Base-by-base conservation (phyloP, 1,140 invertebrate species). In the Pentalonia nigronervosa region DNA sequence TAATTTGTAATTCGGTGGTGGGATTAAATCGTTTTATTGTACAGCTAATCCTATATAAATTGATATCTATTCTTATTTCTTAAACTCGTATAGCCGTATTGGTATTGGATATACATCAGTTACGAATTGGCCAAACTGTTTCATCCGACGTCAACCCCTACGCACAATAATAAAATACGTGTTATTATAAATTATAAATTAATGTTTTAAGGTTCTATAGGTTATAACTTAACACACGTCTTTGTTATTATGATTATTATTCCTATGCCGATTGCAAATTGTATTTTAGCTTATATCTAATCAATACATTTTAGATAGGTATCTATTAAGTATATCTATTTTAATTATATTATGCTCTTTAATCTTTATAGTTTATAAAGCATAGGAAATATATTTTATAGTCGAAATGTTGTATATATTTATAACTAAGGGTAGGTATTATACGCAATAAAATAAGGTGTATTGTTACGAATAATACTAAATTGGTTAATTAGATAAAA, bases 1-100 rank as follows among this genome's bases (percentile, higher is more conserved):
- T 90, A 90, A 90, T 90, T 90, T 67, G 89, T 67, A 67, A 90
- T 90, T 90, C 89, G 89, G 89, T 67, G 89, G 89, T 67, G 53
- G 56, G 89, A 90, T 90, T 90, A 90, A 67, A 90, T 45, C 41
- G 89, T 67, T 90, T 90, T 48, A 90, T 90, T 90, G 50, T 60
- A 90, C 36, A 45, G 41, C 34, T 90, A 90, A 60, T 67, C 89
- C 89, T 14, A 17, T 20, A 45, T 67, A 45, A 60, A 41, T 90
- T 60, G 88, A 89, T 89, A 89, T 89, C 89, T 90, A 67, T 90
- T 90, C 89, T 45, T 90, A 67, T 76, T 76, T 14, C 30, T 76
- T 76, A 47, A 89, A 45, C 50, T 53, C 50, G 34, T 90, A 41
- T 20, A 3, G 25, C 9, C 1, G 20, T 88, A 89, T 36, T 56